These are phyloP conservation scores for Salvelinus namaycush DNA, from an alignment of 2,113 vertebrate genomes.

Conservation along the genomic window DNA sequence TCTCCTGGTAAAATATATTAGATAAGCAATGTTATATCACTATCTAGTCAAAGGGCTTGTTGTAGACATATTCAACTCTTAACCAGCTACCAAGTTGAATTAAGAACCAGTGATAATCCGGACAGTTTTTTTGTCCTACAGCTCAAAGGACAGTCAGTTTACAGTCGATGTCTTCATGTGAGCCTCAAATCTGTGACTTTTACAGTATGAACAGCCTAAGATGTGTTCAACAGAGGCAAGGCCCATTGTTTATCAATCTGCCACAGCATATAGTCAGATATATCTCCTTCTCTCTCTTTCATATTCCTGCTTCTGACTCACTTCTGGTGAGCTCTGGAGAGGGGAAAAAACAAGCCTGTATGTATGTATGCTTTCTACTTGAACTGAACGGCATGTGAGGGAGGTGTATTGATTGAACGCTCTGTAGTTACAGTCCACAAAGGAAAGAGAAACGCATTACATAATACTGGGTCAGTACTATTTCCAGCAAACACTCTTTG, in stretches of 20 bases:
- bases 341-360: constrained; percentile 35
- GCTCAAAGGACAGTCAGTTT: constrained; percentile 19
- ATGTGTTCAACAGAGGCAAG: constrained; percentile 8
- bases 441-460: constrained; percentile 64
- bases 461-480: constrained; percentile 64
- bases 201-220: constrained; percentile 8
- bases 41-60: not conserved
- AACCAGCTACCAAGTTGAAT: too few relatives aligned
- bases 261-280: constrained; percentile 34
- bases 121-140: not conserved
- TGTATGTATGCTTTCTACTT: constrained; percentile 25
- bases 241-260: constrained; percentile 29
- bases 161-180: not conserved
- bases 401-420: constrained; percentile 69
- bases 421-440: constrained; percentile 55
- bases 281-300: constrained; percentile 1
- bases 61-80: not conserved
- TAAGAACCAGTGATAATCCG: not conserved
- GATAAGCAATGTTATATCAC: not conserved
- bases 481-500: constrained; percentile 57
- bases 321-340: constrained; percentile 49
- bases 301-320: constrained; percentile 50
- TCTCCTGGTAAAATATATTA: not conserved
- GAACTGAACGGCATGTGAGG: constrained; percentile 50
- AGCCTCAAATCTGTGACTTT: constrained; percentile 7